These are phyloP conservation scores for Arvicanthis niloticus DNA, from an alignment of 2,113 vertebrate genomes.

Conservation along the genomic window DNA sequence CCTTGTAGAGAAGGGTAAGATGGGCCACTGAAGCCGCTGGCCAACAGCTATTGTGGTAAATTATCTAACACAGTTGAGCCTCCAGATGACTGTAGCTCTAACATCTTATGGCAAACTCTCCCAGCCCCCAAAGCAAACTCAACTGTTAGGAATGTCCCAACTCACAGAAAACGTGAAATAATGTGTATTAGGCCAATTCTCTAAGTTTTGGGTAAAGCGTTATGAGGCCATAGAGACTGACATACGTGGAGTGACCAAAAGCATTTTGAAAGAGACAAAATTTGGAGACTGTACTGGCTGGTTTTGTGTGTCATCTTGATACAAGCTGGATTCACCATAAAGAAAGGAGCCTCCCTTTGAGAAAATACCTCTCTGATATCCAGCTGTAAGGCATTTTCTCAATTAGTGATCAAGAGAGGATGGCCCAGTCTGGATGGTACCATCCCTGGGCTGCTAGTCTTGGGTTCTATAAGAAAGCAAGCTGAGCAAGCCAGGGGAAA, in stretches of 20 bases:
- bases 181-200: neutral
- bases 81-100: neutral
- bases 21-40: neutral
- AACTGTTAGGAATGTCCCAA: neutral
- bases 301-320: too few species aligned
- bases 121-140: neutral
- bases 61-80: neutral
- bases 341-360: too few species aligned
- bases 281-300: neutral
- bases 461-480: too few species aligned
- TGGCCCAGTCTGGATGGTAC: too few species aligned
- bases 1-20: neutral
- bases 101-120: neutral
- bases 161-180: slow-evolving; percentile 21
- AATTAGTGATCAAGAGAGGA: too few species aligned
- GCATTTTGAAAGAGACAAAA: slow-evolving; percentile 29
- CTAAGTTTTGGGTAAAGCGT: neutral
- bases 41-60: neutral
- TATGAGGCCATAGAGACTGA: neutral
- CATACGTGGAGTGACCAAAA: neutral
- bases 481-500: too few species aligned
- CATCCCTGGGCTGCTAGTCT: too few species aligned
- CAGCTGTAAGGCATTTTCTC: too few species aligned
- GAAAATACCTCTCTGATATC: too few species aligned
- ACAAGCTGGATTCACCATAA: too few species aligned